These are phyloP conservation scores for Drosophila emarginata DNA, from an alignment of 2,888 invertebrate species.

Conservation along the genomic window DNA sequence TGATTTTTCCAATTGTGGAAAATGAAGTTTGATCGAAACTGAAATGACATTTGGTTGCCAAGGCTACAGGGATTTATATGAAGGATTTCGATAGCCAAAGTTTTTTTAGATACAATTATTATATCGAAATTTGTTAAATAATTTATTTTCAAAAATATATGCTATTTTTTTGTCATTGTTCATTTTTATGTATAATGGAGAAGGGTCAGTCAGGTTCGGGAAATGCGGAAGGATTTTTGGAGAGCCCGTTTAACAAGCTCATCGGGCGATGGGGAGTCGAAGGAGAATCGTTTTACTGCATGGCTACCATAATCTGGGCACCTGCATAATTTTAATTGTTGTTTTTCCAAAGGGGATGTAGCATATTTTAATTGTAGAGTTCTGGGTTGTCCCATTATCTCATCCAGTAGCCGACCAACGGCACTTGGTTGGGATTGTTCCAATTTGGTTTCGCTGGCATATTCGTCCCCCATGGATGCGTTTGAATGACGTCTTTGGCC, in stretches of 20 bases:
- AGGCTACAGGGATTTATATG: not conserved
- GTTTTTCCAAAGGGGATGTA: slow-evolving; percentile 30
- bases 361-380: slow-evolving; percentile 47
- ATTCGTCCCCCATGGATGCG: not conserved
- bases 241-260: slow-evolving; percentile 73
- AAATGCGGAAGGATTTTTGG: slow-evolving; percentile 62
- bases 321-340: slow-evolving; percentile 45
- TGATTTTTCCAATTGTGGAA: not conserved
- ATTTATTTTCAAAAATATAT: not conserved
- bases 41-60: not conserved
- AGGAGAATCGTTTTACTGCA: slow-evolving; percentile 68
- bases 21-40: not conserved
- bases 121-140: not conserved
- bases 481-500: not conserved
- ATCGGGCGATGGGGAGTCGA: slow-evolving; percentile 79
- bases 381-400: slow-evolving; percentile 46
- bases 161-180: not conserved
- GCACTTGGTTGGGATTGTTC: slow-evolving; percentile 28
- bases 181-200: not conserved
- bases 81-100: not conserved
- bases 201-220: slow-evolving; percentile 49
- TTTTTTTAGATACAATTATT: not conserved
- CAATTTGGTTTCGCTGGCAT: not conserved
- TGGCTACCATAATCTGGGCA: slow-evolving; percentile 54
- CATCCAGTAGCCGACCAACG: slow-evolving; percentile 51